Conservation (phyloP, 2,888 invertebrate genomes). For the Sthenelais limicola region DNA sequence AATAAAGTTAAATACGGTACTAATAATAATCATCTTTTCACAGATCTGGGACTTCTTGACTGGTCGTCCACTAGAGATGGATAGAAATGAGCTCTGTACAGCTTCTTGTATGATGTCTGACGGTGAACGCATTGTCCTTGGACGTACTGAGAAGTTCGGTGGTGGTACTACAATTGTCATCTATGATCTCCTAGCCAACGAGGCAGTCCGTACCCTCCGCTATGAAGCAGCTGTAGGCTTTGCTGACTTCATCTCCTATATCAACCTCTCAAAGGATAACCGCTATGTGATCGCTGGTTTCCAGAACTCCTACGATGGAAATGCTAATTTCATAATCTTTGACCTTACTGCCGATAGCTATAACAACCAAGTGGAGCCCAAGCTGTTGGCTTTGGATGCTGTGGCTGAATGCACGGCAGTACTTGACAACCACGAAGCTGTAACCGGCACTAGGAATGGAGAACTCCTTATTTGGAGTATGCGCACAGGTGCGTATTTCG, state of each 20-base stretch:
- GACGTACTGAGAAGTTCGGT: slow-evolving; percentile 69
- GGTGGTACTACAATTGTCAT: slow-evolving; percentile 68
- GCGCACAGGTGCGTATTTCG: slow-evolving; percentile 57
- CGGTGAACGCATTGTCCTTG: slow-evolving; percentile 69
- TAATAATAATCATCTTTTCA: no score
- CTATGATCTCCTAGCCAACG: slow-evolving; percentile 71
- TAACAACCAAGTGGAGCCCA: slow-evolving; percentile 64
- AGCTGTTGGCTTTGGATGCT: slow-evolving; percentile 68
- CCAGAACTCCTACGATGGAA: slow-evolving; percentile 69
- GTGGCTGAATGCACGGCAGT: slow-evolving; percentile 68
- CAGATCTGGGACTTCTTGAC: slow-evolving; percentile 72
- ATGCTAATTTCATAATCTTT: slow-evolving; percentile 71
- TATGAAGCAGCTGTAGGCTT: slow-evolving; percentile 70
- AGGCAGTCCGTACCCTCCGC: slow-evolving; percentile 61
- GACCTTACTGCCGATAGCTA: slow-evolving; percentile 67
- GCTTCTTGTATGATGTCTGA: slow-evolving; percentile 70
- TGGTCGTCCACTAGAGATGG: slow-evolving; percentile 69
- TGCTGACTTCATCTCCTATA: slow-evolving; percentile 68
- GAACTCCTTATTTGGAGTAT: slow-evolving; percentile 71
- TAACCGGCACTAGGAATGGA: slow-evolving; percentile 71
- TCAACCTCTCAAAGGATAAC: slow-evolving; percentile 60
- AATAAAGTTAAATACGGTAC: no score
- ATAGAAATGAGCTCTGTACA: slow-evolving; percentile 68
- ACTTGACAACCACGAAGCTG: slow-evolving; percentile 69
- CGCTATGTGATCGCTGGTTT: slow-evolving; percentile 70